Evolutionary conservation across 1,140 invertebrate species (phyloP), one percentile per base, ranked within the genome.

Genomic region (Formica selysi): DNA sequence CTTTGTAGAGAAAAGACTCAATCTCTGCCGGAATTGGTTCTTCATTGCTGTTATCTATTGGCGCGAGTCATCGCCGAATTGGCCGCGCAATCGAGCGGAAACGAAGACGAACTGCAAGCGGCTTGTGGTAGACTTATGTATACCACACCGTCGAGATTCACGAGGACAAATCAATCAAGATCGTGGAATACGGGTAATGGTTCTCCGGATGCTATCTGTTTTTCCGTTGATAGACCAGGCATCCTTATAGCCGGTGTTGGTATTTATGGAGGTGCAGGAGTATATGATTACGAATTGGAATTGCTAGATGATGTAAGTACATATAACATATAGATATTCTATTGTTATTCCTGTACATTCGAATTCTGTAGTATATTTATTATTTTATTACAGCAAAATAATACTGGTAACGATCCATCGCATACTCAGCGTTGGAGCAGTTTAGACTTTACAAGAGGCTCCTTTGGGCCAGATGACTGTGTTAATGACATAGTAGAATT

Each of bases 181-280:
- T 98, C 98, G 2, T 99, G 99, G 99, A 99, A 99, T 92, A 99
- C 98, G 2, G 98, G 98, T 3, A 99, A 98, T 94, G 99, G 99
- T 48, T 98, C 98, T 32, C 98, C 99, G 0, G 99, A 99, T 95
- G 99, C 99, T 5, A 98, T 99, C 91, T 98, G 98, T 89, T 99
- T 99, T 92, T 97, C 97, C 22, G 99, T 99, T 8, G 99, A 99
- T 95, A 96, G 97, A 51, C 95, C 97, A 0, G 99, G 98, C 1
- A 97, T 99, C 71, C 96, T 98, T 41, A 97, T 99, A 51, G 97
- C 98, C 54, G 99, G 99, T 2, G 97, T 98, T 67, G 97, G 97
- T 86, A 97, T 99, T 61, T 99, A 98, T 95, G 98, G 98, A 13
- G 98, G 98, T 6, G 96, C 97, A 19, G 98, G 98, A 7, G 96